phyloP scores from a whole-genome alignment of 2,888 invertebrate species.

The Amphiduros pacificus region DNA sequence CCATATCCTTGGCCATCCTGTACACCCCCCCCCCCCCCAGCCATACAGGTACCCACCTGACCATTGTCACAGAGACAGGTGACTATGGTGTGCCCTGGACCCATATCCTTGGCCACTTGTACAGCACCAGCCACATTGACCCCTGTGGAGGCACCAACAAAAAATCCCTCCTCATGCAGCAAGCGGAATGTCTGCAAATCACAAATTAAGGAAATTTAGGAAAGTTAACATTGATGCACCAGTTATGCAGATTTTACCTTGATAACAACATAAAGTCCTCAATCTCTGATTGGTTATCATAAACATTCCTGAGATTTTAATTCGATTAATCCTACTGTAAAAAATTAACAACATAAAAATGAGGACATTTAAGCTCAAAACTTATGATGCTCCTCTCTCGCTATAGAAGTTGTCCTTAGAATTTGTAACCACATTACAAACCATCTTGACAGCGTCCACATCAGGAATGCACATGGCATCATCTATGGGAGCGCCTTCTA shows the following conservation, averaged over 20 bases:
- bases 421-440: constrained; percentile 15
- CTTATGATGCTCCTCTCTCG: too few species aligned
- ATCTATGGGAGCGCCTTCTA: constrained; percentile 57
- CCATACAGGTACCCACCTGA: constrained; percentile 43
- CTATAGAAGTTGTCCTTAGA: too few species aligned
- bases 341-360: too few species aligned
- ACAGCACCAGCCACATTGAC: constrained; percentile 56
- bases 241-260: background rate
- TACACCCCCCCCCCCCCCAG: too few species aligned
- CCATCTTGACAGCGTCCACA: constrained; percentile 54
- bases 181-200: constrained; percentile 49
- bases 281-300: too few species aligned
- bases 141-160: constrained; percentile 58
- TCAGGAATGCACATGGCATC: constrained; percentile 52
- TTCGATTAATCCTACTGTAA: too few species aligned
- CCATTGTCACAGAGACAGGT: constrained; percentile 59
- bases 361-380: too few species aligned
- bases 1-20: constrained; percentile 53
- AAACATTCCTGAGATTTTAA: too few species aligned
- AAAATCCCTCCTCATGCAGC: constrained; percentile 57
- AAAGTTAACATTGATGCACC: too few species aligned
- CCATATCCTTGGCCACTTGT: constrained; percentile 51
- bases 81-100: constrained; percentile 57
- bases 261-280: too few species aligned
- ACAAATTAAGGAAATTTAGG: background rate